phyloP scores from a whole-genome alignment of 2,888 invertebrate genomes.

The Lottia scabra region DNA sequence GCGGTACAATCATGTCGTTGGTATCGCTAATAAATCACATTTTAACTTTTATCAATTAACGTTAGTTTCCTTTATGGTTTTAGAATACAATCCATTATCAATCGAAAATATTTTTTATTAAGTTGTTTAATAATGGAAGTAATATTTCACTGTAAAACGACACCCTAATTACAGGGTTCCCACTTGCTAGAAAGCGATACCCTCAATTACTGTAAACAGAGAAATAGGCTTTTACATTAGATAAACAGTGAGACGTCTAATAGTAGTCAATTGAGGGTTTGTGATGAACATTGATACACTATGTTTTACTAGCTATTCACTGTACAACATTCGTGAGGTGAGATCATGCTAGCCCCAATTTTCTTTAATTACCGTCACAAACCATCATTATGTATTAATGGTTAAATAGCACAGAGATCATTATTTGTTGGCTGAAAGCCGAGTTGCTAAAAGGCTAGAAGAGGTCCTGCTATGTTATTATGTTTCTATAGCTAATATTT shows the following conservation, averaged over 20 bases:
- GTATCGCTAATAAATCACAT: too few species aligned
- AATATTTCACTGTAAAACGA: neutral
- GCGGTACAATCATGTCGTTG: too few species aligned
- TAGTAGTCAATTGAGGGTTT: conserved; percentile 1
- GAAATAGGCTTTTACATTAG: neutral
- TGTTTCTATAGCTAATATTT: neutral
- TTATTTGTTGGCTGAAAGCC: neutral
- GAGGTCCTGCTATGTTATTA: conserved; percentile 1
- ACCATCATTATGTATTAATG: neutral
- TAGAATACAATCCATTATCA: too few species aligned
- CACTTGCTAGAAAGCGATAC: neutral
- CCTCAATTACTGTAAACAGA: neutral
- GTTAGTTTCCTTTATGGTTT: too few species aligned
- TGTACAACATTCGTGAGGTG: neutral
- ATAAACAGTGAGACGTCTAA: conserved; percentile 1
- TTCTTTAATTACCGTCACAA: conserved; percentile 1
- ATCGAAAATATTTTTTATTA: neutral
- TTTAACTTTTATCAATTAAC: too few species aligned
- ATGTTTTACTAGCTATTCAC: neutral
- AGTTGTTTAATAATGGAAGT: neutral
- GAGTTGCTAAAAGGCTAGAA: conserved; percentile 2
- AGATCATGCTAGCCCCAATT: neutral
- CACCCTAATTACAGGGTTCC: neutral
- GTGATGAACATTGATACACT: neutral
- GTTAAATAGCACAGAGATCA: neutral